Conservation (phyloP, 37 sponge, comb jelly and placozoan species). For the Mnemiopsis leidyi region DNA sequence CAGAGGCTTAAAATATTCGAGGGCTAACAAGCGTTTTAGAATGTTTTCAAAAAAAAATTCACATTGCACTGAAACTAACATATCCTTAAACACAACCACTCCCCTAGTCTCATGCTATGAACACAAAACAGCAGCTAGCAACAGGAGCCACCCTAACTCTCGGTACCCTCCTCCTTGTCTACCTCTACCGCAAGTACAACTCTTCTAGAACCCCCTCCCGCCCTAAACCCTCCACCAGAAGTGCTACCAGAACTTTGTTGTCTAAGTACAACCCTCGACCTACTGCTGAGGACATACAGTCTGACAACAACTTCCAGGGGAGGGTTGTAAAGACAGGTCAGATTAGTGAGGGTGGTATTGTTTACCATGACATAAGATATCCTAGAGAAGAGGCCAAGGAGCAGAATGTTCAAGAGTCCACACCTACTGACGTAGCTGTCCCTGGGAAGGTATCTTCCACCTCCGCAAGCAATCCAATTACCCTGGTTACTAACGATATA, state of each 20-base stretch:
- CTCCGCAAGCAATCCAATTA: neutral
- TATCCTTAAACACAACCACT: neutral
- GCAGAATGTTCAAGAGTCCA: neutral
- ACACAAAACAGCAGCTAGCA: neutral
- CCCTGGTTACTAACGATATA: neutral
- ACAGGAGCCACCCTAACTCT: neutral
- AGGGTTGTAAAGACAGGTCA: neutral
- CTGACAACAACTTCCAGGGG: constrained; percentile 17
- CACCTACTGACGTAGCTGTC: neutral
- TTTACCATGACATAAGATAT: constrained; percentile 1
- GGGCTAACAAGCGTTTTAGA: no score
- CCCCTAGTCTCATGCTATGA: neutral
- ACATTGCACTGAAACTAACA: no score
- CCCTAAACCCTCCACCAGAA: neutral
- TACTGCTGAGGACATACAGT: neutral
- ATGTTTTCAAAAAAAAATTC: no score
- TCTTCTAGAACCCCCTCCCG: no score
- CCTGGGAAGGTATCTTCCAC: neutral
- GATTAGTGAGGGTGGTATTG: neutral
- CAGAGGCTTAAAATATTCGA: no score
- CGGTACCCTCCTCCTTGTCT: neutral
- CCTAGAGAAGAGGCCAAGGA: neutral
- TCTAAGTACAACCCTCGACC: constrained; percentile 1
- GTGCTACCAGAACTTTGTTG: neutral
- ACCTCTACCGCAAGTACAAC: neutral